phyloP scores from a whole-genome alignment of 2,113 vertebrate species.

The Vombatus ursinus region DNA sequence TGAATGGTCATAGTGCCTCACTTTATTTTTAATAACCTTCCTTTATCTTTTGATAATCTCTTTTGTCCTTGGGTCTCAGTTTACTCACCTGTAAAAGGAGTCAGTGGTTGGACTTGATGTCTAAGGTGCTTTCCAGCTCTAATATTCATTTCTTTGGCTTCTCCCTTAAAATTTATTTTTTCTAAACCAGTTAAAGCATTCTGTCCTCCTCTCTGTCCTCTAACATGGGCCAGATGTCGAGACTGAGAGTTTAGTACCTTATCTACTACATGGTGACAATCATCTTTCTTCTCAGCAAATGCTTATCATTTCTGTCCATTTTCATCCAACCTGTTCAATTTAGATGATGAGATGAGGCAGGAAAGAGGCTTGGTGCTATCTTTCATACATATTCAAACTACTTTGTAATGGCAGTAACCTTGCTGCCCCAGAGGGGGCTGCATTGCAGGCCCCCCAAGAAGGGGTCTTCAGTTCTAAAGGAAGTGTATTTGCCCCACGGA shows the following conservation, averaged over 20 bases:
- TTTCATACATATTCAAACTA: neutral
- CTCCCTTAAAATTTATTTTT: neutral
- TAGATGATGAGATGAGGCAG: neutral
- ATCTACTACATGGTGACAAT: neutral
- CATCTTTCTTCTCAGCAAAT: neutral
- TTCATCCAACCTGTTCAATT: neutral
- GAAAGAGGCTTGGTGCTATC: neutral
- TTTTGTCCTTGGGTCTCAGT: neutral
- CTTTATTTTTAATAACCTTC: neutral
- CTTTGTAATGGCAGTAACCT: neutral
- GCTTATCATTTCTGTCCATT: neutral
- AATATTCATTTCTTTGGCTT: neutral
- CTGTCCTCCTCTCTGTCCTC: neutral
- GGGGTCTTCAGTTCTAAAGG: neutral
- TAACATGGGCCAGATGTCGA: rapidly evolving
- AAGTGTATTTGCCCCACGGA: neutral
- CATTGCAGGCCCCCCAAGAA: neutral
- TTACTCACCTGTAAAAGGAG: neutral
- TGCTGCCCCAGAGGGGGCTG: no score
- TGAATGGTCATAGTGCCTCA: neutral
- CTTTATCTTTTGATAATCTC: neutral
- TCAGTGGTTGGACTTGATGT: neutral
- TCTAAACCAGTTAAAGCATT: no score
- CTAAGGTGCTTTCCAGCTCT: neutral
- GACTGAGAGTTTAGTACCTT: neutral